Base-by-base conservation (phyloP, 2,113 vertebrate species). In the Verasper variegatus region DNA sequence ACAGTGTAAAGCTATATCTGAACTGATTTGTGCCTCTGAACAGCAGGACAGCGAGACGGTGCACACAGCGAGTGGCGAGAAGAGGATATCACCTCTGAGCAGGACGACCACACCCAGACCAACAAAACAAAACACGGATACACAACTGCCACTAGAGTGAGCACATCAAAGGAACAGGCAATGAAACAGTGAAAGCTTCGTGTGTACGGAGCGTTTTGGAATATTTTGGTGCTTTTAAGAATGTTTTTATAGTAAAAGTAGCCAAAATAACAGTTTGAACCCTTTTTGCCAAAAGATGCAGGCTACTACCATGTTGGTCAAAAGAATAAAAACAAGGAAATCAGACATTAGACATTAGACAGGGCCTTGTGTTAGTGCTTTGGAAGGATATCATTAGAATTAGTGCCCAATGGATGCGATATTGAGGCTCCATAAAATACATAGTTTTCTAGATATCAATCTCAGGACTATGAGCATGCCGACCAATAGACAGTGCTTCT, bases 81-180 rank as follows among this genome's bases (percentile, higher is more conserved):
- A 71, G 56, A 88, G 82, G 83, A 83, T 81, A 71, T 86, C 72
- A 77, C 67, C 72, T 69, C 78, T 27, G 66, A 73, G 74, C 84
- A 83, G 84, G 79, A 90, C 61, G 23, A 63, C 84, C 91, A 87
- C 92, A 88, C 91, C 88, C 90, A 37, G 27, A 3, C 73, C 21
- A 71, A 74, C 57, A 72, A 79, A 90, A 57, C 84, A 88, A 88
- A 89, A 85, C 78, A 84, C 85, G 85, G 89, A 91, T 86, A 86
- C 61, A 74, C 72, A 63, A 56, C 67, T 17, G 68, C 0, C 57
- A 63, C 51, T 21, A 58, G 58, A 70, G 5, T 0, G 1, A 70
- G 58, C 59, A 84, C 80, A 79, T 86, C 76, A 82, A 86, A 57
- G 67, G 70, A 5, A 5, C 24, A 35, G 1, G 56, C 56, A 58